Conservation (phyloP, 64 coral and sea anemone genomes). For the Pachyseris speciosa region DNA sequence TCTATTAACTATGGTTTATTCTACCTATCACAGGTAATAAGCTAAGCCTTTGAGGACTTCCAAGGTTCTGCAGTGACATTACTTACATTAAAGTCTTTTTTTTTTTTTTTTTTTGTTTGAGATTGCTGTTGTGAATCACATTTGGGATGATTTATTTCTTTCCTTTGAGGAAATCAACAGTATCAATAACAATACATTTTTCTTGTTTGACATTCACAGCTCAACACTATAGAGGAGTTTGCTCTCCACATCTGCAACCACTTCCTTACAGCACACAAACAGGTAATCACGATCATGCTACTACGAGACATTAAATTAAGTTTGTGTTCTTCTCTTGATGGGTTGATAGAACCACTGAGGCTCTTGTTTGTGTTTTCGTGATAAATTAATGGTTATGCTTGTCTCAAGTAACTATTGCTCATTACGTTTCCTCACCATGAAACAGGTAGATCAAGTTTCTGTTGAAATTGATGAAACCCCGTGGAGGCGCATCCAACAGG, state of each 20-base stretch:
- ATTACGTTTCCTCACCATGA: neutral
- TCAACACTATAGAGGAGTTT: constrained; percentile 90
- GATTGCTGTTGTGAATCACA: too few species aligned
- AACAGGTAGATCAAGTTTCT: constrained; percentile 40
- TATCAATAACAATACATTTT: neutral
- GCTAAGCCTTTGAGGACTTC: too few species aligned
- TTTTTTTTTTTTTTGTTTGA: too few species aligned
- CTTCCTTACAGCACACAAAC: constrained; percentile 70
- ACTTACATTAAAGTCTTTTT: too few species aligned
- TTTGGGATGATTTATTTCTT: too few species aligned
- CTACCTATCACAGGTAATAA: too few species aligned
- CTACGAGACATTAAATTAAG: neutral
- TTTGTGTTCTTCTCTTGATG: too few species aligned
- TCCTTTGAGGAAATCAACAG: neutral
- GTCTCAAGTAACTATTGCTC: neutral
- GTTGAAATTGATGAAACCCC: constrained; percentile 81
- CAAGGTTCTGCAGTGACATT: too few species aligned
- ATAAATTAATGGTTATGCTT: neutral
- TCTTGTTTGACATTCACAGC: constrained; percentile 15
- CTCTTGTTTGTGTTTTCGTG: too few species aligned
- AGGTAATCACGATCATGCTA: constrained; percentile 49
- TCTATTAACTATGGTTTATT: too few species aligned
- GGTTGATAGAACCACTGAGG: too few species aligned
- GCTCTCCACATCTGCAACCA: constrained; percentile 73
- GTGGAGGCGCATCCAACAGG: constrained; percentile 76